Evolutionary conservation across 2,888 invertebrate species (phyloP).

Genomic region (Nasonovia ribisnigri): DNA sequence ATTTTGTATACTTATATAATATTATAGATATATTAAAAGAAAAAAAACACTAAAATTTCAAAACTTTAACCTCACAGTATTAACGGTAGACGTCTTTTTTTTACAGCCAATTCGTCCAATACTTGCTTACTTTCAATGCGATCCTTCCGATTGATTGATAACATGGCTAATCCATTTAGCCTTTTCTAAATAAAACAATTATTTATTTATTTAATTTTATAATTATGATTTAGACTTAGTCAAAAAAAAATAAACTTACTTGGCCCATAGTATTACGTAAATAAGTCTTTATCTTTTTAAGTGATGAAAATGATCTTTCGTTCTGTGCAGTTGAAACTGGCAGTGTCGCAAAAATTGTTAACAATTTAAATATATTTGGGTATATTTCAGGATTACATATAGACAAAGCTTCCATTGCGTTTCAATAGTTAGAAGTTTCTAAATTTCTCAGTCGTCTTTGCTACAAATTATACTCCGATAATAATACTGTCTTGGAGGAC

Average conservation of each 20-base stretch:
- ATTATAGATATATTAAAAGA: no score
- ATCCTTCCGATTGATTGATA: not conserved
- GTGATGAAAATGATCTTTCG: not conserved
- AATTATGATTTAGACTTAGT: not conserved
- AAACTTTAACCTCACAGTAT: not conserved
- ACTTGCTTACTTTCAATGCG: not conserved
- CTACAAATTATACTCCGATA: not conserved
- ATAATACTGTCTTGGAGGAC: not conserved
- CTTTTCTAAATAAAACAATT: slow-evolving; percentile 11
- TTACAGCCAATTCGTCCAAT: not conserved
- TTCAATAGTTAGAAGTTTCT: not conserved
- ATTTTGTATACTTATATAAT: no score
- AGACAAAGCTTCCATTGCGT: slow-evolving; percentile 26
- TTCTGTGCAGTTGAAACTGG: not conserved
- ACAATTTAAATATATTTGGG: slow-evolving; percentile 24
- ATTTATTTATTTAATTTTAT: slow-evolving; percentile 3
- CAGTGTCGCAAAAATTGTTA: not conserved
- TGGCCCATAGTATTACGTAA: not conserved
- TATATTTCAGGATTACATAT: not conserved
- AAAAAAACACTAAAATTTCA: no score
- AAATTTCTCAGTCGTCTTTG: not conserved
- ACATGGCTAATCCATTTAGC: slow-evolving; percentile 13
- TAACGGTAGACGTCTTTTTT: no score
- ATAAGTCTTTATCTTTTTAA: not conserved
- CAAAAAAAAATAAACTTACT: not conserved